Conservation (phyloP, 2,113 vertebrate genomes). For the Arizona elegans region DNA sequence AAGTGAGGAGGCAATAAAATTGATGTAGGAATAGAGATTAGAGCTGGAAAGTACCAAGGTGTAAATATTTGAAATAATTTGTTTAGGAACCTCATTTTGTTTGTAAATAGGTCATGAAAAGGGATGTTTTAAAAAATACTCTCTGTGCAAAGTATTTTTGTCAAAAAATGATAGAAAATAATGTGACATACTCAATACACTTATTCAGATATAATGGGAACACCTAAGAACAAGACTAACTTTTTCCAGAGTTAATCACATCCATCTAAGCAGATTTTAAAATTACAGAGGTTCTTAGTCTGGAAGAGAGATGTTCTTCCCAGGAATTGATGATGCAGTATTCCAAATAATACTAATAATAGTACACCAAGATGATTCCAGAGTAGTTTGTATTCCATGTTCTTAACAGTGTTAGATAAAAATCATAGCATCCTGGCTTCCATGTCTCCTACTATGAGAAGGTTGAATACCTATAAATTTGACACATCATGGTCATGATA, state of each 20-base stretch:
- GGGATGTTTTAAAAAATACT: conserved; percentile 3
- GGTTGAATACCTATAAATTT: neutral
- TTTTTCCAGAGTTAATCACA: neutral
- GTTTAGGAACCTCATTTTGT: conserved; percentile 18
- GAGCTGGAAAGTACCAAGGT: conserved; percentile 4
- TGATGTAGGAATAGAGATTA: accelerated
- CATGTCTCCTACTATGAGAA: neutral
- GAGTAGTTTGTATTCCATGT: neutral
- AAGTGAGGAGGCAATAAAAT: neutral
- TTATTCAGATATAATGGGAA: neutral
- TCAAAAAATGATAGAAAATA: neutral
- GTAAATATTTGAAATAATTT: conserved; percentile 5
- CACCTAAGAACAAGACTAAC: neutral
- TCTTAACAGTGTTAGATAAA: neutral
- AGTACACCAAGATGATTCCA: neutral
- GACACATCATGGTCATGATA: neutral
- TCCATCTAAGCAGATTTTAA: neutral
- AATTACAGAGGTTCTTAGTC: neutral
- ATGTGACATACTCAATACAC: neutral
- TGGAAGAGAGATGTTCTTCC: neutral
- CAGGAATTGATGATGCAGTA: neutral
- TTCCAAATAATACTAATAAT: neutral
- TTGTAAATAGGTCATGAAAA: conserved; percentile 18
- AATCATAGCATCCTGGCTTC: neutral
- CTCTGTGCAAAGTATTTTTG: neutral